These are phyloP conservation scores for Ceyx cyanopectus DNA, from an alignment of 2,113 vertebrate genomes.

Conservation along the genomic window DNA sequence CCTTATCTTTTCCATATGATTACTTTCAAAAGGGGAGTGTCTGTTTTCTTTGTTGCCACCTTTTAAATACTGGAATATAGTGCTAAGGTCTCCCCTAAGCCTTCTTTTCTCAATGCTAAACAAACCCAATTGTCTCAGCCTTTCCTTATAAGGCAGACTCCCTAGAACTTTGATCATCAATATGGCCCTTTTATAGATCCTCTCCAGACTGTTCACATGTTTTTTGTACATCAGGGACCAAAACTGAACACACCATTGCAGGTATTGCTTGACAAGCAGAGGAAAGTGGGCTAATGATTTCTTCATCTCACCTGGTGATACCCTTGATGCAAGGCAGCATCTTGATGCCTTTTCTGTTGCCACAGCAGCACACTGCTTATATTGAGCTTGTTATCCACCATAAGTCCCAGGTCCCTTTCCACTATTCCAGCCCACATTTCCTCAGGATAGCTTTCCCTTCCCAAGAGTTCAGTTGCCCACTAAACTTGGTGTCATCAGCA, in stretches of 20 bases:
- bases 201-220: neutral
- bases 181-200: neutral
- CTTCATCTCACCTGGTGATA: neutral
- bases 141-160: neutral
- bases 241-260: neutral
- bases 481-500: neutral
- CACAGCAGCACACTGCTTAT: neutral
- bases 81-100: neutral
- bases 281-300: neutral
- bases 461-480: neutral
- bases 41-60: neutral
- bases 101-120: neutral
- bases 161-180: neutral
- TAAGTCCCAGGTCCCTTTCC: neutral
- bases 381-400: neutral
- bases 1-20: neutral
- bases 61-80: neutral
- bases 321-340: neutral
- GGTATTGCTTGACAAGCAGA: neutral
- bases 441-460: neutral
- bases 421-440: neutral
- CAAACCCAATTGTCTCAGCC: neutral
- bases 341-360: neutral
- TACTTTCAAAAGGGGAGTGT: neutral
- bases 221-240: neutral